Percentiles rank a stretch among this genome's conserved stretches.
Evolutionary conservation across 2,797 vertebrate species (phyloP).

Genomic region (Acridotheres tristis): DNA sequence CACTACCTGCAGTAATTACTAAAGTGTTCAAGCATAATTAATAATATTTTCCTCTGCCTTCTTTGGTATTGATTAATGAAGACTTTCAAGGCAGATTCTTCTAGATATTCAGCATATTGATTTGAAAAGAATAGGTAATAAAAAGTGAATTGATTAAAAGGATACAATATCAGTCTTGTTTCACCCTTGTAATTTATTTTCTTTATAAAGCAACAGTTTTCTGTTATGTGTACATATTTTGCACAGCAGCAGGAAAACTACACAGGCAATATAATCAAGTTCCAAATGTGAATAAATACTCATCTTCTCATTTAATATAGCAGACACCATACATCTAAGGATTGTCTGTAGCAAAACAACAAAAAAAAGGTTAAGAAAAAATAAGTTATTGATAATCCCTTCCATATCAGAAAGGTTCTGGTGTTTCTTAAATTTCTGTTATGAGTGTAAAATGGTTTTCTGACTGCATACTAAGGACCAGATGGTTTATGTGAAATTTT

Average conservation of each 20-base stretch:
- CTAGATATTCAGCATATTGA: background rate
- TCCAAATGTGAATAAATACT: background rate
- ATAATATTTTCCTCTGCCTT: background rate
- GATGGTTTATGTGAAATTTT: background rate
- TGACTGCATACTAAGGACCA: background rate
- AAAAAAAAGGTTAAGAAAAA: background rate
- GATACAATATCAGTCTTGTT: background rate
- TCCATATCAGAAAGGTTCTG: background rate
- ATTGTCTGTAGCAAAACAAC: background rate
- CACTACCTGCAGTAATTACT: background rate
- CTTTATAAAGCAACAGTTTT: background rate
- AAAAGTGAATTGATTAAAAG: background rate
- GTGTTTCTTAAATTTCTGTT: background rate
- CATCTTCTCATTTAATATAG: background rate
- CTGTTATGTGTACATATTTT: background rate
- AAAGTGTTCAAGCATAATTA: background rate
- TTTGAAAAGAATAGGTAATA: background rate
- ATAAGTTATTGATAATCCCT: background rate
- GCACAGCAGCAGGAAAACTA: background rate
- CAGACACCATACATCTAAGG: background rate
- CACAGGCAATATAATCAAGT: background rate
- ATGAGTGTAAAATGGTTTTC: background rate
- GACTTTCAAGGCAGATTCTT: background rate
- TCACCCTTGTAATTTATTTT: background rate
- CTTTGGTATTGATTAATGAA: background rate